Base-by-base conservation (phyloP, 2,888 invertebrate genomes). In the Peribatodes rhomboidaria region DNA sequence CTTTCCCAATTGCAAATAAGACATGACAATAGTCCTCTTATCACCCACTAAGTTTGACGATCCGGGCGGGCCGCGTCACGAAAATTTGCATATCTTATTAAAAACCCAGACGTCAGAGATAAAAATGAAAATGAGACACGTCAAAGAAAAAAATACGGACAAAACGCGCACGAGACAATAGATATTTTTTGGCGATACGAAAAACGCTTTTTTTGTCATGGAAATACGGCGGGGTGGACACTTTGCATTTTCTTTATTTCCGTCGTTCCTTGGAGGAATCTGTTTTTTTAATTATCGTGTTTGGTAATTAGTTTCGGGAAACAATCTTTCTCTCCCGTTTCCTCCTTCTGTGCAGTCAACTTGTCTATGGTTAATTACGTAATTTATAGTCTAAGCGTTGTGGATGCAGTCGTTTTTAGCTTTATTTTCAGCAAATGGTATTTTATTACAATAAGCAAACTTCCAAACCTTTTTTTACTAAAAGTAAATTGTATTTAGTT, bases 271-370 rank as follows among this genome's bases (percentile, higher is more conserved):
- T 77, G 79, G 79, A 85, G 87, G 82, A 90, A 90, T 92, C 92
- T 92, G 92, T 90, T 92, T 91, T 92, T 88, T 92, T 92, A 92
- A 93, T 92, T 92, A 92, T 89, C 91, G 89, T 92, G 91, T 92
- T 93, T 92, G 88, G 90, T 91, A 92, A 93, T 93, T 93, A 92
- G 92, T 92, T 93, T 89, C 83, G 87, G 89, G 89, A 86, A 89
- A 89, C 88, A 90, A 89, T 90, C 87, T 86, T 82, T 85, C 86
- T 87, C 84, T 82, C 85, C 82, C 83, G 81, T 83, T 90, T 87
- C 85, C 86, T 86, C 82, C 82, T 84, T 79, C 79, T 80, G 77
- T 77, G 77, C 77, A 79, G 81, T 79, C 87, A 91, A 91, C 90
- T 92, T 91, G 91, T 90, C 91, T 85, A 77, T 80, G 76, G 78